Evolutionary conservation across 2,113 vertebrate species (phyloP).

Genomic region (Nansenia antarctica): DNA sequence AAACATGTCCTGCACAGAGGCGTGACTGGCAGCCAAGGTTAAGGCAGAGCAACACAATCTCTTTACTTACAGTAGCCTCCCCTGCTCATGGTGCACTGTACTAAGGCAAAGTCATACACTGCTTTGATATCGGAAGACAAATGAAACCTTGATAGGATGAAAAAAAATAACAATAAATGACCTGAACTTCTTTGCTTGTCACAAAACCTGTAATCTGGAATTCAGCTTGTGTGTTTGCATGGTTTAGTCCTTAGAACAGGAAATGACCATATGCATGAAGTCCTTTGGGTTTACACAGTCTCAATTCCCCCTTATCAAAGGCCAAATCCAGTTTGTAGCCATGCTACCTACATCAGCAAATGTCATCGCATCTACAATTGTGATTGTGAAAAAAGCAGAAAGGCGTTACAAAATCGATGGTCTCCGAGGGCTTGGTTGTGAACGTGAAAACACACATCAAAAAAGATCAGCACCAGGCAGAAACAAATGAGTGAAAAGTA

Average conservation of each 20-base stretch:
- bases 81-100: constrained; percentile 7
- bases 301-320: neutral
- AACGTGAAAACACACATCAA: constrained; percentile 21
- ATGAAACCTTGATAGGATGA: no score
- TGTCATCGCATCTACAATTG: neutral
- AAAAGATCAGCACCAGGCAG: neutral
- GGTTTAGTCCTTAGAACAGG: constrained; percentile 31
- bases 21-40: constrained; percentile 17
- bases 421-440: constrained; percentile 15
- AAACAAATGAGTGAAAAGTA: constrained; percentile 9
- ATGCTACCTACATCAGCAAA: neutral
- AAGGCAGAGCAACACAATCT: constrained; percentile 54
- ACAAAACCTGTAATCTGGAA: neutral
- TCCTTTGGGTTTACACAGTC: neutral
- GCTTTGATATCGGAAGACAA: constrained; percentile 36
- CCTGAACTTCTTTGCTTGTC: neutral
- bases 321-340: constrained; percentile 20
- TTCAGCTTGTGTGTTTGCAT: constrained; percentile 36
- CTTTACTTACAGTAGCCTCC: constrained; percentile 21
- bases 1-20: neutral
- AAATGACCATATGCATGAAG: constrained; percentile 36
- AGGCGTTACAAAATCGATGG: constrained; percentile 28
- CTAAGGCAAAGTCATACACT: constrained; percentile 44
- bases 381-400: neutral
- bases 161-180: no score